These are phyloP conservation scores for Heterotilapia buettikoferi DNA, from an alignment of 2,113 vertebrate genomes.

Conservation along the genomic window DNA sequence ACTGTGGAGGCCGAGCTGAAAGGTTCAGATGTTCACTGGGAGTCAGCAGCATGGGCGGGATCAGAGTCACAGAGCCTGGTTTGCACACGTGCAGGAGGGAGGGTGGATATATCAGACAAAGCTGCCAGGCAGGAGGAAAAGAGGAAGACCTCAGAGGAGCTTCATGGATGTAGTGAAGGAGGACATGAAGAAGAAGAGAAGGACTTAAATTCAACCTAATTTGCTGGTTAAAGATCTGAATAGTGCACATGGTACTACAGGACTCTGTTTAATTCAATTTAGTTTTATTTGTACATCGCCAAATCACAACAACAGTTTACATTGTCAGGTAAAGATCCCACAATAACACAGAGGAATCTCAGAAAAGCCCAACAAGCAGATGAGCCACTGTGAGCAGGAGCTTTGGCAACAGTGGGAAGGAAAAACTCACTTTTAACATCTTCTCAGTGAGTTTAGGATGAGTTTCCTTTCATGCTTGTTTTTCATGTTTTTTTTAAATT, in stretches of 20 bases:
- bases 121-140: background rate
- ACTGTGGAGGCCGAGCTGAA: fast-evolving
- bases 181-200: fast-evolving
- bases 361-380: background rate
- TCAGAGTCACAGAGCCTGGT: background rate
- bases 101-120: background rate
- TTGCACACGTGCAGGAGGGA: background rate
- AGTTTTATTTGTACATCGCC: fast-evolving
- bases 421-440: background rate
- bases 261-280: background rate
- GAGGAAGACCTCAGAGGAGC: background rate
- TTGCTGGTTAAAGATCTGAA: background rate
- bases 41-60: background rate
- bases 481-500: background rate
- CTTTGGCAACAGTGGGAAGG: background rate
- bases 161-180: background rate
- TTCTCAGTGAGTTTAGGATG: background rate
- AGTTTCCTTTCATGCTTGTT: background rate
- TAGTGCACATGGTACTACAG: background rate
- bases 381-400: background rate
- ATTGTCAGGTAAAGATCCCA: fast-evolving
- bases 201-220: background rate
- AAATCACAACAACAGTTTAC: background rate
- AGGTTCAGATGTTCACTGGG: background rate
- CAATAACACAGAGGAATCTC: background rate